Evolutionary conservation across 1,140 invertebrate species (phyloP).

Genomic region (Cyphomyrmex costatus): DNA sequence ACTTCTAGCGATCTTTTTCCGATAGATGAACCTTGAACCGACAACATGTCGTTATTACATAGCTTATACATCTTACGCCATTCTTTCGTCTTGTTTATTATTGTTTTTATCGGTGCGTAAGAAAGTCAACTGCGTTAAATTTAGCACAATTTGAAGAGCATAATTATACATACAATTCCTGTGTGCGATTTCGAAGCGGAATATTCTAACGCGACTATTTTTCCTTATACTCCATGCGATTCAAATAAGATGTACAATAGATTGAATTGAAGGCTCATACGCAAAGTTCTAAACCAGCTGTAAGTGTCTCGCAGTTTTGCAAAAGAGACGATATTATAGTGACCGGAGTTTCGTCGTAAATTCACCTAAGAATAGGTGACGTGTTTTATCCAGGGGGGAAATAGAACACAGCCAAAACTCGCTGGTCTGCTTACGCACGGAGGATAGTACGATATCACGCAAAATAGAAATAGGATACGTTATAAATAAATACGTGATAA

Average conservation of each 20-base stretch:
- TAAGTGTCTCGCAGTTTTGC: neutral
- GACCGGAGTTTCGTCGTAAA: slow-evolving; percentile 44
- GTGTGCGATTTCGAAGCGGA: neutral
- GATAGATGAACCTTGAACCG: slow-evolving; percentile 18
- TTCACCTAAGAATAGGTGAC: slow-evolving; percentile 67
- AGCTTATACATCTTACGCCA: neutral
- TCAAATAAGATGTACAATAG: neutral
- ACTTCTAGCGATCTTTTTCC: neutral
- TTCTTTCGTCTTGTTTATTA: slow-evolving; percentile 22
- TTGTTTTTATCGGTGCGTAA: slow-evolving; percentile 11
- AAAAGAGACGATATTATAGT: slow-evolving; percentile 40
- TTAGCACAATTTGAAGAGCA: neutral
- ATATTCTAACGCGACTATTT: neutral
- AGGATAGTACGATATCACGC: slow-evolving; percentile 22
- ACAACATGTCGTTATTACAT: neutral
- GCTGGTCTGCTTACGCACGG: neutral
- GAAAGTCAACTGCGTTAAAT: slow-evolving; percentile 12
- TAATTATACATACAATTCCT: slow-evolving; percentile 3
- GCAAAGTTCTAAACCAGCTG: neutral
- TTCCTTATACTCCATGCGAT: neutral
- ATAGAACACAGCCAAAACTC: slow-evolving; percentile 61
- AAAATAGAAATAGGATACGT: slow-evolving; percentile 73
- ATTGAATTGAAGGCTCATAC: neutral
- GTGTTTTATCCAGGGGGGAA: slow-evolving; percentile 64
- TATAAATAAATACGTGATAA: slow-evolving; percentile 72